These are phyloP conservation scores for Vultur gryphus DNA, from an alignment of 2,797 vertebrate genomes.

Conservation along the genomic window DNA sequence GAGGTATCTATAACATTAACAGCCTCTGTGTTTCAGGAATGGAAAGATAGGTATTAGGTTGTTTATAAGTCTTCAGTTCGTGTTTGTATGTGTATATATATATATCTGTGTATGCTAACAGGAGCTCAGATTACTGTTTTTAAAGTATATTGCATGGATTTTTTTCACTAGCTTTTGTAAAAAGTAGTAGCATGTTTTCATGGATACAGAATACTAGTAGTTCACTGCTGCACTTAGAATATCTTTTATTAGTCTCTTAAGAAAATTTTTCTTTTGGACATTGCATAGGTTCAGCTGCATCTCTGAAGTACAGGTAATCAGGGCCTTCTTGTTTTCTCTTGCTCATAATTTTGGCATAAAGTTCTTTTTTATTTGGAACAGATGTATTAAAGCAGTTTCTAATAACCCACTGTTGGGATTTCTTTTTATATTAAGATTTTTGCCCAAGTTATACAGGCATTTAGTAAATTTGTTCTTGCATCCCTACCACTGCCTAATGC, in stretches of 20 bases:
- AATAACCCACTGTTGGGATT: not conserved
- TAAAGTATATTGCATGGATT: not conserved
- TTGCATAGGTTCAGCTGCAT: not conserved
- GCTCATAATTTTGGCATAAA: not conserved
- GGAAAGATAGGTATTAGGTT: not conserved
- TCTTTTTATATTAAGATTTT: not conserved
- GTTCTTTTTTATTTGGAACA: not conserved
- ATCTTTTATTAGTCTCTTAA: not conserved
- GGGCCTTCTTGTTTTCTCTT: not conserved
- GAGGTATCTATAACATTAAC: not conserved
- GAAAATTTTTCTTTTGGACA: not conserved
- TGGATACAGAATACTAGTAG: not conserved
- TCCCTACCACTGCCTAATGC: not conserved
- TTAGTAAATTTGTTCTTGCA: not conserved
- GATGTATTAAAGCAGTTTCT: not conserved
- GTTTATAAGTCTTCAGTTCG: not conserved
- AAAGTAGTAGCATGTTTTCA: not conserved
- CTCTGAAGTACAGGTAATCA: not conserved
- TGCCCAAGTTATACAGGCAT: not conserved
- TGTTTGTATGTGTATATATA: not conserved
- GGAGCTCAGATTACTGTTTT: not conserved
- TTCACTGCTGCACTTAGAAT: not conserved
- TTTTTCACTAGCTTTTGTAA: not conserved
- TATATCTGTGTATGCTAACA: not conserved
- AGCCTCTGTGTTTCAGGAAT: not conserved